Evolutionary conservation across 2,113 vertebrate genomes (phyloP).

Genomic region (Cercocebus atys): DNA sequence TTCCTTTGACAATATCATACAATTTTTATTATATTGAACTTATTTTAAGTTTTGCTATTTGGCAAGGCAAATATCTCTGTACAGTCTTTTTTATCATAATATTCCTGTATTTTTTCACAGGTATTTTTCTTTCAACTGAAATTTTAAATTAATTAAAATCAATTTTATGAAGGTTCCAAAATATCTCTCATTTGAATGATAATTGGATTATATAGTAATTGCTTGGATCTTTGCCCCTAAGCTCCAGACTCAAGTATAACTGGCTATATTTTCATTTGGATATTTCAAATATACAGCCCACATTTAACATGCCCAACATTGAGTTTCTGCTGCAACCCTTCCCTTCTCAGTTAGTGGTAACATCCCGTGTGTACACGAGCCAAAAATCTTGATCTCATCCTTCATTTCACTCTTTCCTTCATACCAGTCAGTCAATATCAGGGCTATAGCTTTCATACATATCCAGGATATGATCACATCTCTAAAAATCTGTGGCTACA

Average conservation of each 20-base stretch:
- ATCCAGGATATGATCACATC: neutral
- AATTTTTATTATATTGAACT: neutral
- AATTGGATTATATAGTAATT: neutral
- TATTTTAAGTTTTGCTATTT: neutral
- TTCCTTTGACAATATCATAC: neutral
- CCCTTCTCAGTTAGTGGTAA: neutral
- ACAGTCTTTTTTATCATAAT: neutral
- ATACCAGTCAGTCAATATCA: neutral
- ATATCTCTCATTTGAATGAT: neutral
- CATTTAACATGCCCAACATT: neutral
- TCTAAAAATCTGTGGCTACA: neutral
- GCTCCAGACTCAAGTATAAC: neutral
- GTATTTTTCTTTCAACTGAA: neutral
- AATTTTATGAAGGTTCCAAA: neutral
- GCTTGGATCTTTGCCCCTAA: neutral
- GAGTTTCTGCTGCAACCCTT: neutral
- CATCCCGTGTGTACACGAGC: neutral
- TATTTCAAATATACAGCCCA: neutral
- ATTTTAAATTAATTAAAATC: slow-evolving; percentile 7
- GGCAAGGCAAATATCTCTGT: neutral
- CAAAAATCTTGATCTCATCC: neutral
- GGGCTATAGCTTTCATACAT: neutral
- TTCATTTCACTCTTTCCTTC: neutral
- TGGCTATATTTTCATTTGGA: neutral
- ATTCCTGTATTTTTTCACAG: neutral